phyloP scores from a whole-genome alignment of 2,113 vertebrate genomes.

The Muscicapa adusta region DNA sequence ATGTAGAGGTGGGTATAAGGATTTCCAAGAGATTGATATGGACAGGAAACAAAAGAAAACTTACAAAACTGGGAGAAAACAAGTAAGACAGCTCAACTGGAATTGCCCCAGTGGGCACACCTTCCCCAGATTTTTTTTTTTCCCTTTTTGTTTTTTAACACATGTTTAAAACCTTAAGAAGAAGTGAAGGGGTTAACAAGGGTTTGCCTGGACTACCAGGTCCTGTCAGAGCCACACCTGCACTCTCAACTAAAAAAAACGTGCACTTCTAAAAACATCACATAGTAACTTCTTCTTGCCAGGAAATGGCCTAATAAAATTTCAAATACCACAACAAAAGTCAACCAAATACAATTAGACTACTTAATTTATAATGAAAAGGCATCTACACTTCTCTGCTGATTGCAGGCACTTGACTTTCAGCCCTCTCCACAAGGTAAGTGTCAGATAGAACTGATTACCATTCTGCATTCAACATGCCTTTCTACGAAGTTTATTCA shows the following conservation, averaged over 20 bases:
- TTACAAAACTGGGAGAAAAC: neutral
- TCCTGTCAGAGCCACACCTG: neutral
- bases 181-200: neutral
- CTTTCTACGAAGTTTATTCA: neutral
- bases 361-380: constrained; percentile 30
- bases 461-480: neutral
- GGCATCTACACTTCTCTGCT: neutral
- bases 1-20: neutral
- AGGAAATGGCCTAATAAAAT: neutral
- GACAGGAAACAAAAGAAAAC: neutral
- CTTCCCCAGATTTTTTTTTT: neutral
- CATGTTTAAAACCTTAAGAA: neutral
- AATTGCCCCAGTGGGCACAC: neutral
- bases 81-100: accelerated
- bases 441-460: constrained; percentile 8
- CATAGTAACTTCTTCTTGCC: neutral
- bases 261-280: neutral
- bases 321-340: neutral
- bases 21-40: neutral
- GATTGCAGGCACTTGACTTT: constrained; percentile 49
- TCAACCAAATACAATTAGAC: constrained; percentile 15
- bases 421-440: neutral
- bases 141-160: accelerated
- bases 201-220: neutral
- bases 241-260: neutral